Evolutionary conservation across 2,888 invertebrate species (phyloP), one percentile per base, ranked within the genome.

Genomic region (Acleris cristana): DNA sequence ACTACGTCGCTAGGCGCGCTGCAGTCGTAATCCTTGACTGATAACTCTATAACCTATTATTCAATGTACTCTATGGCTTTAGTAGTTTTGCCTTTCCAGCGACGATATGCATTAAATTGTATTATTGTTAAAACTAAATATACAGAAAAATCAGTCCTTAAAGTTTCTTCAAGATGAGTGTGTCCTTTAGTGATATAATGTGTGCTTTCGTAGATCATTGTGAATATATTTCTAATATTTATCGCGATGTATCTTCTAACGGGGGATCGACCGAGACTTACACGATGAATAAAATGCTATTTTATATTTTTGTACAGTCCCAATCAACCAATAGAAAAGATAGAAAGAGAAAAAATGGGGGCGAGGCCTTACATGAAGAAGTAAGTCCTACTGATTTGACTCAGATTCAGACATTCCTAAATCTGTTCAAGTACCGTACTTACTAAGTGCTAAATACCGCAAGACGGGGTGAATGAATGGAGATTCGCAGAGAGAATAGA

Each of bases 201-300:
- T 57, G 64, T 10, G 68, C 52, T 69, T 71, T 87, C 2, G 66
- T 90, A 67, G 85, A 88, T 74, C 90, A 91, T 69, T 74, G 74
- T 64, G 73, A 82, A 14, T 87, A 76, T 67, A 71, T 85, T 67
- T 66, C 73, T 53, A 75, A 77, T 14, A 69, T 90, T 57, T 89
- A 86, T 71, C 73, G 82, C 72, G 75, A 77, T 77, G 84, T 81
- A 72, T 66, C 65, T 73, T 76, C 66, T 53, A 61, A 66, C 53
- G 73, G 74, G 54, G 71, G 70, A 55, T 64, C 71, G 66, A 70
- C 56, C 18, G 26, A 57, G 57, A 75, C 82, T n/a, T 86, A 75
- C 65, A 70, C 71, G 58, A 60, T 91, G 19, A 69, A 70, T 48
- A 58, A 70, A n/a, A 77, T 76, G 34, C 69, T 91, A 44, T 92